phyloP scores from a whole-genome alignment of 2,797 vertebrate species.

The Sebastes diploproa region DNA sequence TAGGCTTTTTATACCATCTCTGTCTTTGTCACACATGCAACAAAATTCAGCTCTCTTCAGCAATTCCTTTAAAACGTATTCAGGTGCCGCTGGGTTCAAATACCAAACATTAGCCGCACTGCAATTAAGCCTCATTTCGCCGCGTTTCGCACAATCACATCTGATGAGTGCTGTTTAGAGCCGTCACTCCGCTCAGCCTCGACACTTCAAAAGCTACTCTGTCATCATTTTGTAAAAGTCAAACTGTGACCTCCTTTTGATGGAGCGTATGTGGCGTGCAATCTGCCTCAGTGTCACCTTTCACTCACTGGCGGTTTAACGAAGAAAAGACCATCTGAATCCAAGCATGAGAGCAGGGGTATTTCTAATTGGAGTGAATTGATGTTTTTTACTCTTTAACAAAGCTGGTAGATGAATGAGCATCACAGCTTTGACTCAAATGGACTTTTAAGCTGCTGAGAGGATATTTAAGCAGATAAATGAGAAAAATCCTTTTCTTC shows the following conservation, averaged over 20 bases:
- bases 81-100: constrained; percentile 25
- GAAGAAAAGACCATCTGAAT: constrained; percentile 20
- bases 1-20: background rate
- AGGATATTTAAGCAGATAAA: background rate
- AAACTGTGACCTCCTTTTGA: constrained; percentile 29
- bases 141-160: constrained; percentile 24
- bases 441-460: background rate
- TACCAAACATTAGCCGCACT: constrained; percentile 17
- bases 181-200: background rate
- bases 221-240: constrained; percentile 36
- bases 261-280: background rate
- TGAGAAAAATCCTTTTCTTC: background rate
- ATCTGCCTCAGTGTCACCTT: constrained; percentile 28
- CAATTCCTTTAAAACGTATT: background rate
- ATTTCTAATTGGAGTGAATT: background rate
- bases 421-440: background rate
- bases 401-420: background rate
- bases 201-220: constrained; percentile 25
- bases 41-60: background rate
- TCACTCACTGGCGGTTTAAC: background rate
- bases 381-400: background rate
- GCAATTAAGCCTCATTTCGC: constrained; percentile 47
- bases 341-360: background rate
- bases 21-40: background rate
- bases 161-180: constrained; percentile 40